Evolutionary conservation across 2,113 vertebrate genomes (phyloP), one percentile per base, ranked within the genome.

Genomic region (Pagrus major): DNA sequence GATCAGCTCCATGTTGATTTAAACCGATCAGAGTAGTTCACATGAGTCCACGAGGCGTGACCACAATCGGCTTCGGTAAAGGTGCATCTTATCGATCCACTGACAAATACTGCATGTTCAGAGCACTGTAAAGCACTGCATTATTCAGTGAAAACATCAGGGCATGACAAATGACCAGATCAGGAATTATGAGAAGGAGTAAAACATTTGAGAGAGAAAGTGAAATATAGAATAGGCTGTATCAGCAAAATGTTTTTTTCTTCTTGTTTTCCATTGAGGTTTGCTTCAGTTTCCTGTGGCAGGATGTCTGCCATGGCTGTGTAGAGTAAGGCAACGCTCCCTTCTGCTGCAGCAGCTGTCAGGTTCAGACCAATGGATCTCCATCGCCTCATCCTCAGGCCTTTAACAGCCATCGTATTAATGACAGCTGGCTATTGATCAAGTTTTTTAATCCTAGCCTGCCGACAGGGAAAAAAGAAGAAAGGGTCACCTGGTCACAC

Each of bases 261-360:
- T 9, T 54, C 64, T 85, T 85, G 74, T 86, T 87, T 92, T 83
- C 75, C 51, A 88, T 37, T 83, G 87, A 79, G 82, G 89, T 90
- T 81, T 73, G 56, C 58, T 37, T 21, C 58, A 33, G 84, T 83
- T 92, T 93, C 93, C 91, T 90, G 89, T 91, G 77, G 84, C 86
- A 92, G 89, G 91, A 93, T 83, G 84, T 88, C 72, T 71, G 72
- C 63, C 78, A 80, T 74, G 71, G 31, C 33, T 80, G 52, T 31
- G 23, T 25, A 39, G 23, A 65, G 39, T 15, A 5, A 39, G 65
- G 49, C 78, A 63, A 44, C 14, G n/a, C 71, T 80, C 66, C 49
- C 23, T 85, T 68, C 77, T 31, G 54, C 55, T 72, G 67, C 67
- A 70, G 66, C 4, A 2, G 49, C 47, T 75, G 71, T 63, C 56